Evolutionary conservation across 2,113 vertebrate genomes (phyloP).

Genomic region (Hippocampus guttulatus): DNA sequence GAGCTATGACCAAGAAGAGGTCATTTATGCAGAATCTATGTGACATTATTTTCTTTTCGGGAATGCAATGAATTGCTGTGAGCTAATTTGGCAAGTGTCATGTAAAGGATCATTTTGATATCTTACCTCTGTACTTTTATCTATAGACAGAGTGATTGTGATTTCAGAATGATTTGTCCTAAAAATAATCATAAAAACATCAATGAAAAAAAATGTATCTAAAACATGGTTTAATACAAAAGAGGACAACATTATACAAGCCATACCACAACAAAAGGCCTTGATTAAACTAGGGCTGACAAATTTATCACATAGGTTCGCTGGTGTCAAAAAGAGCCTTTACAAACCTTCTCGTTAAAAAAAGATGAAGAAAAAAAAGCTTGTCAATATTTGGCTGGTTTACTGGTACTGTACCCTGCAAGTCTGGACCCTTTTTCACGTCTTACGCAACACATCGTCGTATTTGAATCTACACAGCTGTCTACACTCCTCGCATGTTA

Average conservation of each 20-base stretch:
- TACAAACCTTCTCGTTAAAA: slow-evolving; percentile 1
- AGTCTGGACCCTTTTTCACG: slow-evolving; percentile 2
- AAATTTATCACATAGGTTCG: not conserved
- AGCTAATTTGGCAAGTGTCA: not conserved
- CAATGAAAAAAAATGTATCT: not conserved
- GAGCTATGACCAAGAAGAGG: slow-evolving; percentile 41
- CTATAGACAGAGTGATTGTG: not conserved
- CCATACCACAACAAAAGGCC: not conserved
- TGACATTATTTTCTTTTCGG: not conserved
- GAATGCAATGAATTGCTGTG: slow-evolving; percentile 1
- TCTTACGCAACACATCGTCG: not conserved
- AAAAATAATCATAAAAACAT: not conserved
- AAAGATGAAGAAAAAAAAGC: slow-evolving; percentile 31
- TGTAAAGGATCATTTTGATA: slow-evolving; percentile 23
- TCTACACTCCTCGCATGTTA: not conserved
- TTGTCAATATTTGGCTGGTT: slow-evolving; percentile 28
- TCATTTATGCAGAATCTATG: slow-evolving; percentile 30
- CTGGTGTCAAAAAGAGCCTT: not conserved
- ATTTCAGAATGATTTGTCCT: not conserved
- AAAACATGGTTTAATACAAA: not conserved
- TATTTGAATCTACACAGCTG: not conserved
- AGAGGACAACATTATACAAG: not conserved
- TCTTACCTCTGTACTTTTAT: not conserved
- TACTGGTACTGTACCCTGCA: not conserved
- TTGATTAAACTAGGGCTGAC: not conserved